Base-by-base conservation (phyloP, 2,113 vertebrate species). In the Toxostoma redivivum region DNA sequence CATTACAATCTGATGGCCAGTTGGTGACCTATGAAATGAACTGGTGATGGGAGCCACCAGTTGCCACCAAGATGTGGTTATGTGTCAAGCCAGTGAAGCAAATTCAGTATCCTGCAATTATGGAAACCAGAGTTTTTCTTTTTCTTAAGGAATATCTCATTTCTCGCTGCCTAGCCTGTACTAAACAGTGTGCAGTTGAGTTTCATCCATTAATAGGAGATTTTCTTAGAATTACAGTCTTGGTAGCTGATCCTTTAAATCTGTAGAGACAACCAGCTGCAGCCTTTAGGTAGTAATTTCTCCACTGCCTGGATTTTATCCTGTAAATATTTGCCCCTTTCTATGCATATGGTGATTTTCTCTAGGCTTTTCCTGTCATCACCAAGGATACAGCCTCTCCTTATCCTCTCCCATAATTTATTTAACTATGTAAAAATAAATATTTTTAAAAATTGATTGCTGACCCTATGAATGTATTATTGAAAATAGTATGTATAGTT, bases 191-290 rank as follows among this genome's bases (percentile, higher is more conserved):
- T 2, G 1, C 48, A 48, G 51, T 74, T 64, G 20, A 76, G 73
- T 93, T 96, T 94, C 90, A 95, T 81, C 81, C 90, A 93, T 94
- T 95, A 92, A 90, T 37, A 94, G 53, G 79, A 94, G 93, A 95
- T 94, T 94, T 95, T 94, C 93, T 81, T 87, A 91, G 86, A 94
- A 86, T 96, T 95, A 92, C 73, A 48, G 65, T 87, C 83, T 86
- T 2, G 3, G 56, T 89, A 89, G 91, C 70, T 96, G 93, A 92
- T 94, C 95, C 93, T 82, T 89, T 89, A 84, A 94, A 94, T 84
- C 88, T 96, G 51, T 40, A 79, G 65, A 94, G 72, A 91, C 69
- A 84, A 84, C 88, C 77, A 89, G 72, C 89, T 92, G 86, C 89
- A 91, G 77, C 51, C 44, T 80, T 88, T 87, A 80, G 78, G 73